Evolutionary conservation across 2,888 invertebrate species (phyloP).

Genomic region (Limnephilus auricula): DNA sequence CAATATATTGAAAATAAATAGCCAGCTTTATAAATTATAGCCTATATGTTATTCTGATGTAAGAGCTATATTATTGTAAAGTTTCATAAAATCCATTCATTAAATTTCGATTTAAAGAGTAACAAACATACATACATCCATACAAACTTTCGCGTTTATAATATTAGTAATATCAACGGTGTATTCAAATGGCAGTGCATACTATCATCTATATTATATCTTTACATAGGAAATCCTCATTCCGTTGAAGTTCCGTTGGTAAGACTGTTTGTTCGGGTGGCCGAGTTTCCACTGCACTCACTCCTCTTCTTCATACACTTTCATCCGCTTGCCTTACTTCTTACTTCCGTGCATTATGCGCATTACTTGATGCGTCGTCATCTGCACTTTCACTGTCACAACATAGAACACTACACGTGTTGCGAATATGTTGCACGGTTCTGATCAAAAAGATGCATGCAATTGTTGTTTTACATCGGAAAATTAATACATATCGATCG

Average conservation of each 20-base stretch:
- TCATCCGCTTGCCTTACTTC: background rate
- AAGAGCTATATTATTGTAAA: too few species aligned
- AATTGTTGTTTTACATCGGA: background rate
- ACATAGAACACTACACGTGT: background rate
- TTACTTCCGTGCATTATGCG: conserved; percentile 27
- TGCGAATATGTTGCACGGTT: background rate
- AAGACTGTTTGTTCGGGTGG: background rate
- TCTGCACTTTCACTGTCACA: background rate
- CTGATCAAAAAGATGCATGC: background rate
- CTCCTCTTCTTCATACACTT: conserved; percentile 9
- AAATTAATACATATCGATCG: background rate
- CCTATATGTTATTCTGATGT: too few species aligned
- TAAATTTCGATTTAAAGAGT: too few species aligned
- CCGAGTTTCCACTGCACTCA: conserved; percentile 15
- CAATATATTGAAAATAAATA: too few species aligned
- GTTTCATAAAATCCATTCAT: too few species aligned
- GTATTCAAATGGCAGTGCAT: background rate
- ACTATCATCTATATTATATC: background rate
- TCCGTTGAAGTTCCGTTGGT: background rate
- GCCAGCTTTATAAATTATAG: too few species aligned
- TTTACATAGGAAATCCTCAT: background rate
- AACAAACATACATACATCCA: too few species aligned
- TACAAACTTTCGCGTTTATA: too few species aligned
- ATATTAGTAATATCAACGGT: too few species aligned
- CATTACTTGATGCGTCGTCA: background rate